Evolutionary conservation across 2,113 vertebrate species (phyloP).

Genomic region (Pelecanus crispus): DNA sequence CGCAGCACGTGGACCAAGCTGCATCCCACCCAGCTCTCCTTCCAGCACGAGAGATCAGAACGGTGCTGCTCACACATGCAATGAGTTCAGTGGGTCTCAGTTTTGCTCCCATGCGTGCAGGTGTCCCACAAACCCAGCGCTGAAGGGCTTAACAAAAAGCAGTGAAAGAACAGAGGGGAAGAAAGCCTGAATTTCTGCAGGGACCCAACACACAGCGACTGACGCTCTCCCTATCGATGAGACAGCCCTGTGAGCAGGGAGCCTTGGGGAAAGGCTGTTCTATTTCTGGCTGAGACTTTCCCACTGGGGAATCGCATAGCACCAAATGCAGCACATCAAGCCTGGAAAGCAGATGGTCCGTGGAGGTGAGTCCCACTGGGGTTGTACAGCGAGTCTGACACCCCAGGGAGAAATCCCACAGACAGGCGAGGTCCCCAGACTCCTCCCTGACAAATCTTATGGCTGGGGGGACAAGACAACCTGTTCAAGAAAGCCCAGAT

Average conservation of each 20-base stretch:
- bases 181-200: background rate
- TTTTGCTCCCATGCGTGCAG: rapidly evolving
- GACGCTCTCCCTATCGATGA: rapidly evolving
- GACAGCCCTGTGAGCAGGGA: background rate
- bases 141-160: background rate
- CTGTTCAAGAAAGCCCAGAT: background rate
- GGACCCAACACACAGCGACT: background rate
- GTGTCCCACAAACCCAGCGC: rapidly evolving
- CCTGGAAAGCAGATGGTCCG: constrained; percentile 13
- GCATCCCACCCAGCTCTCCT: background rate
- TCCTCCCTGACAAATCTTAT: background rate
- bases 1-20: rapidly evolving
- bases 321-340: background rate
- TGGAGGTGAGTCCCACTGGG: constrained; percentile 24
- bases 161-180: background rate
- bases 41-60: rapidly evolving
- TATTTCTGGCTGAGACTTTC: background rate
- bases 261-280: background rate
- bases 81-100: background rate
- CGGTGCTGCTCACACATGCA: rapidly evolving
- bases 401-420: background rate
- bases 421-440: background rate
- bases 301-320: background rate
- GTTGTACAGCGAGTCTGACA: background rate
- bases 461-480: background rate